phyloP scores from a whole-genome alignment of 2,113 vertebrate species.

The Anser brachyrhynchus region DNA sequence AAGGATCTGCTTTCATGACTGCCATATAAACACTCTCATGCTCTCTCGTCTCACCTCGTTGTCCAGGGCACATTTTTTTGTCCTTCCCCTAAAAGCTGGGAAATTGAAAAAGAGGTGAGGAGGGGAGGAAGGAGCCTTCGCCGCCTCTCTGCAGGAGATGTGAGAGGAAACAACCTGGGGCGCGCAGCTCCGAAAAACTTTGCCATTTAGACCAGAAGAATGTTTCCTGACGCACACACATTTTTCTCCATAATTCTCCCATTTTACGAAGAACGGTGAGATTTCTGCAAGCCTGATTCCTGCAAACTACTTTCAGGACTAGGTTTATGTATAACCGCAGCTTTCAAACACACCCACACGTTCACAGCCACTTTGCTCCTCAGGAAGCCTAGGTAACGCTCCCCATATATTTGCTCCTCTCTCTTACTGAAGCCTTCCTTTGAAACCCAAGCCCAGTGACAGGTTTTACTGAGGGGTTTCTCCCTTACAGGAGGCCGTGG shows the following conservation, averaged over 20 bases:
- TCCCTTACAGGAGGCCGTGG: rapidly evolving
- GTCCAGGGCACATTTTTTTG: neutral
- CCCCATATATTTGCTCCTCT: neutral
- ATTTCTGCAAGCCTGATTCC: neutral
- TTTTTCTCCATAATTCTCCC: neutral
- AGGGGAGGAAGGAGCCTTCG: neutral
- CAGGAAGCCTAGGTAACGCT: rapidly evolving
- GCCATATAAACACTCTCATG: neutral
- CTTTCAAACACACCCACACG: rapidly evolving
- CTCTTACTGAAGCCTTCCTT: neutral
- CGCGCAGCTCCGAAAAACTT: neutral
- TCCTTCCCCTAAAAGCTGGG: neutral
- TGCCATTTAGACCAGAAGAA: neutral
- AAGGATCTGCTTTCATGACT: neutral
- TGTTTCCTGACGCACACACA: neutral
- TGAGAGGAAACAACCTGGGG: neutral
- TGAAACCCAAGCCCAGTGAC: rapidly evolving
- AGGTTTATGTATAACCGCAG: neutral
- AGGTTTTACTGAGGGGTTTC: neutral
- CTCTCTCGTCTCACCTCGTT: neutral
- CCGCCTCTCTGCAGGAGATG: neutral
- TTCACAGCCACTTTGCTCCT: neutral
- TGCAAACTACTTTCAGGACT: neutral
- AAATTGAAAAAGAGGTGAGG: neutral
- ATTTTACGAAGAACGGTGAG: neutral